Evolutionary conservation across 2,888 invertebrate species (phyloP).

Genomic region (Cactoblastis cactorum): DNA sequence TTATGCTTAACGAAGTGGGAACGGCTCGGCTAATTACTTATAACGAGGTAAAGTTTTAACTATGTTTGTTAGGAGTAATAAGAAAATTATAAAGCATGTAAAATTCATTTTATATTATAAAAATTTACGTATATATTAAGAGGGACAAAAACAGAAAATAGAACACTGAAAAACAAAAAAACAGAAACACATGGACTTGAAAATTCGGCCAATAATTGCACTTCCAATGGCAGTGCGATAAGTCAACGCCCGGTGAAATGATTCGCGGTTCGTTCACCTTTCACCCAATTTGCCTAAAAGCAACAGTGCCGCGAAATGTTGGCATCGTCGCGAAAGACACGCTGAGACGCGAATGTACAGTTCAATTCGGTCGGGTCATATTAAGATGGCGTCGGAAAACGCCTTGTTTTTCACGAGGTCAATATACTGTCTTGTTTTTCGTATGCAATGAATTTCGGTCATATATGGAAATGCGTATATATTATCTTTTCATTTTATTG

Average conservation of each 20-base stretch:
- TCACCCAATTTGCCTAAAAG: constrained; percentile 36
- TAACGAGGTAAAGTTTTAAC: too few relatives aligned
- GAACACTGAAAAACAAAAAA: constrained; percentile 19
- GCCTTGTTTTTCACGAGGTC: neutral
- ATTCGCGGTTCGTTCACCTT: constrained; percentile 49
- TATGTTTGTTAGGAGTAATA: too few relatives aligned
- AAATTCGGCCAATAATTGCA: constrained; percentile 63
- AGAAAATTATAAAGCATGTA: too few relatives aligned
- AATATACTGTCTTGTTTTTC: neutral
- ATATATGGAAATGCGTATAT: neutral
- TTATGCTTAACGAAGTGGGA: too few relatives aligned
- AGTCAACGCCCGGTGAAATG: constrained; percentile 50
- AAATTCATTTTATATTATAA: too few relatives aligned
- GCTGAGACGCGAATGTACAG: neutral
- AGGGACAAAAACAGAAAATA: neutral
- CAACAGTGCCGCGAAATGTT: constrained; percentile 50
- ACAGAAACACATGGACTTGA: constrained; percentile 39
- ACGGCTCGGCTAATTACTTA: too few relatives aligned
- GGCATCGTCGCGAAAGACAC: constrained; percentile 37
- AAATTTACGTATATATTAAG: too few relatives aligned
- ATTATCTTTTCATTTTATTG: too few relatives aligned
- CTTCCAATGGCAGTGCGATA: constrained; percentile 39
- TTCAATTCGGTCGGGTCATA: constrained; percentile 2
- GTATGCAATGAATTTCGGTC: neutral
- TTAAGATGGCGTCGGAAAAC: neutral